phyloP scores from a whole-genome alignment of 2,797 vertebrate species.

The Tragelaphus eurycerus region DNA sequence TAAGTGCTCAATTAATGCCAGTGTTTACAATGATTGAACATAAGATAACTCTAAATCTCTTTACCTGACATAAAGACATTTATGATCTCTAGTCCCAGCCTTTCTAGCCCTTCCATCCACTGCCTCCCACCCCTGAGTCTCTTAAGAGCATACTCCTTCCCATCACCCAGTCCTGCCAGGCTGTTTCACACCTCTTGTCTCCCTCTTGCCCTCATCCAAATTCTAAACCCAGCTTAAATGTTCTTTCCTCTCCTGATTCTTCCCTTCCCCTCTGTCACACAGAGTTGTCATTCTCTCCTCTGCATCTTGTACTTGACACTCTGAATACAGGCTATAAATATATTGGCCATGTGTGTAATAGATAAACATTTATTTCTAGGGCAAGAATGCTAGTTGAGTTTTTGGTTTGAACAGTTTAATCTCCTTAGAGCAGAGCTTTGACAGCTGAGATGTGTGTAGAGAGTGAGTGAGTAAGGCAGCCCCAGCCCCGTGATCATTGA shows the following conservation, averaged over 20 bases:
- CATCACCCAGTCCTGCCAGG: not conserved
- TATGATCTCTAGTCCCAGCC: not conserved
- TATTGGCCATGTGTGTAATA: not conserved
- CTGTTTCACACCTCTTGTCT: not conserved
- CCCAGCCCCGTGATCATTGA: fast-evolving
- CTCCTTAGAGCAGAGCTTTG: not conserved
- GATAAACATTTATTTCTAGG: constrained; percentile 43
- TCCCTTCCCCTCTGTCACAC: constrained; percentile 37
- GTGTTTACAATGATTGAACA: not conserved
- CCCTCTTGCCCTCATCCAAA: not conserved
- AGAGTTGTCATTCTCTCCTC: constrained; percentile 27
- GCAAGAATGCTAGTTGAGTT: not conserved
- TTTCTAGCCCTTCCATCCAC: not conserved
- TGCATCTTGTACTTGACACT: constrained; percentile 55
- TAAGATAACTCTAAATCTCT: not conserved
- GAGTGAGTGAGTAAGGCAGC: not conserved
- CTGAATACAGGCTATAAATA: constrained; percentile 56
- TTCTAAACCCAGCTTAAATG: not conserved
- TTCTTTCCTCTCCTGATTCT: constrained; percentile 38
- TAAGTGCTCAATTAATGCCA: not conserved
- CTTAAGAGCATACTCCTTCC: not conserved
- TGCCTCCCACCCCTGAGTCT: not conserved
- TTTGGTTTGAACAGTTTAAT: not conserved
- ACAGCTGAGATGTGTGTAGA: not conserved
- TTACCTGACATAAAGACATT: not conserved